Evolutionary conservation across 1,140 invertebrate genomes (phyloP), one percentile per base, ranked within the genome.

Genomic region (Drosophila nigrodunni): DNA sequence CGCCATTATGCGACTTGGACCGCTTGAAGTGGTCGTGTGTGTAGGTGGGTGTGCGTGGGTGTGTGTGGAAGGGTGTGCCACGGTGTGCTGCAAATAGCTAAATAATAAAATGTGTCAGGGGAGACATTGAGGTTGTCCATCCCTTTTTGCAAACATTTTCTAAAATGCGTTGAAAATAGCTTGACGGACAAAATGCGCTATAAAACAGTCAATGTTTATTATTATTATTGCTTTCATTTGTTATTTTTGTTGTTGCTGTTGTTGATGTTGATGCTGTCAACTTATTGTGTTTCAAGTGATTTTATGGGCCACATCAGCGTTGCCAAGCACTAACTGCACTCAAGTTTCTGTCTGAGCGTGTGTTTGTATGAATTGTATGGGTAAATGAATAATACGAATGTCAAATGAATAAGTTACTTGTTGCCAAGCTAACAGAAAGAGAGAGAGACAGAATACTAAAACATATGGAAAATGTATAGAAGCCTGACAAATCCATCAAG

Each of bases 141-240:
- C 57, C 49, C 60, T 60, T 64, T 44, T 58, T 50, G 50, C 54
- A n/a, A 62, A 41, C 25, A 50, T 74, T 73, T 58, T 82, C 55
- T 69, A 77, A 79, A 87, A 78, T 70, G 75, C 75, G 64, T 77
- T 82, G 68, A 79, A 79, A 87, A 87, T 86, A 72, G 82, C 74
- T 69, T 46, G 62, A 74, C 13, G 76, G 78, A 88, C 65, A 82
- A 88, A 79, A 74, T 80, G 73, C 82, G 50, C 83, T 79, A 88
- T 87, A 79, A 88, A 87, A 86, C 82, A 87, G 66, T 86, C 75
- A 78, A 78, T 75, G 71, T 87, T 86, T 74, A 85, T 83, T 83
- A 74, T 74, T 83, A 74, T 83, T 82, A 70, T 74, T 69, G 72
- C 39, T 37, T 44, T 57, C 55, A 37, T 39, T 30, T 78, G 49